Conservation (phyloP, 1,140 invertebrate genomes). For the Dinothrombium tinctorium region DNA sequence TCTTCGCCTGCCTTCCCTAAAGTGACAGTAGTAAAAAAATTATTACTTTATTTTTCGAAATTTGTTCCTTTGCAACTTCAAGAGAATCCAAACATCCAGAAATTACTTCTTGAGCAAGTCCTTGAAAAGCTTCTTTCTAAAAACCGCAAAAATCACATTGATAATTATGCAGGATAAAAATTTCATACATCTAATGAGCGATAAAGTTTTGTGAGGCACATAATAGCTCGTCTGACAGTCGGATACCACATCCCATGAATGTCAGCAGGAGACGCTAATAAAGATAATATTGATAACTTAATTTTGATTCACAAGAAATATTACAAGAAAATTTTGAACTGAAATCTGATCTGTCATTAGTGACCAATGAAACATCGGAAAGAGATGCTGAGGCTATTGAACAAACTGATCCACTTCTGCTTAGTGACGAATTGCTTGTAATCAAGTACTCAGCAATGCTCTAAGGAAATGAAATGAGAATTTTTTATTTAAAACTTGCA, state of each 20-base stretch:
- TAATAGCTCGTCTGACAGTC: slow-evolving; percentile 71
- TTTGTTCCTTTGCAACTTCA: slow-evolving; percentile 35
- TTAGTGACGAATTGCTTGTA: not conserved
- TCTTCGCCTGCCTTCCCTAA: too few relatives aligned
- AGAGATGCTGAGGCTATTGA: slow-evolving; percentile 12
- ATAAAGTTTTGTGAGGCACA: slow-evolving; percentile 82
- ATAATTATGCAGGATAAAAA: too few relatives aligned
- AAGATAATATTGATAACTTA: not conserved
- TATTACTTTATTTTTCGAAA: slow-evolving; percentile 23
- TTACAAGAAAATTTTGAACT: not conserved
- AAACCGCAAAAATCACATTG: too few relatives aligned
- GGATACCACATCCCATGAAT: slow-evolving; percentile 99
- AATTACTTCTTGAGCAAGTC: slow-evolving; percentile 81
- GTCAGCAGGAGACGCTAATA: slow-evolving; percentile 54
- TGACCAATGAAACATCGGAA: slow-evolving; percentile 9
- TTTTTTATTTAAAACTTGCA: too few relatives aligned
- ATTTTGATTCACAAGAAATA: too few relatives aligned
- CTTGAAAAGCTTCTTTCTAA: slow-evolving; percentile 83
- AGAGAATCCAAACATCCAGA: slow-evolving; percentile 74
- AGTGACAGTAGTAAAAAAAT: too few relatives aligned
- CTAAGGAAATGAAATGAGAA: too few relatives aligned
- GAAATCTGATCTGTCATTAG: not conserved
- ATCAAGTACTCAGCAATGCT: slow-evolving; percentile 14
- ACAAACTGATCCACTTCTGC: slow-evolving; percentile 13
- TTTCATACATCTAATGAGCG: slow-evolving; percentile 85